These are phyloP conservation scores for Arctocebus calabarensis DNA, from an alignment of 2,797 vertebrate species.

Conservation along the genomic window DNA sequence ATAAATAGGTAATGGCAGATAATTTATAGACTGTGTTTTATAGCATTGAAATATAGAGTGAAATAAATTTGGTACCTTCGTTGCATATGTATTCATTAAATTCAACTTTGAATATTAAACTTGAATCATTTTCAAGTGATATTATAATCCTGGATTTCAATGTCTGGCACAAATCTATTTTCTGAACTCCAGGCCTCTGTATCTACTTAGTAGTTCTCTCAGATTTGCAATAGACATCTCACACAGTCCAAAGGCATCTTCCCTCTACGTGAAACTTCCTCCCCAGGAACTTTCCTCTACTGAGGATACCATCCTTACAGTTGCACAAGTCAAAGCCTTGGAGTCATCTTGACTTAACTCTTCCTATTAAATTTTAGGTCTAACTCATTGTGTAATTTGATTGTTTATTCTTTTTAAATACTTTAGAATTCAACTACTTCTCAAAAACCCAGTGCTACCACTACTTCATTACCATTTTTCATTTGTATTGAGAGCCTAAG, in stretches of 20 bases:
- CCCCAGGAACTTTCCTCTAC: background rate
- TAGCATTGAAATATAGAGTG: background rate
- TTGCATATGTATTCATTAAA: background rate
- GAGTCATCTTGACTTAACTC: background rate
- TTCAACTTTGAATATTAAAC: background rate
- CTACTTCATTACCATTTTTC: background rate
- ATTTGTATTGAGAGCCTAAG: background rate
- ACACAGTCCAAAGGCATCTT: background rate
- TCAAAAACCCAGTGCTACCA: background rate
- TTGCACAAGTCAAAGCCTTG: background rate
- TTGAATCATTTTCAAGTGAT: background rate
- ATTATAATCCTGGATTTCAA: background rate
- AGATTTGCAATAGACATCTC: background rate
- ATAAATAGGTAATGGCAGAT: background rate
- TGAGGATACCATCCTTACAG: accelerated
- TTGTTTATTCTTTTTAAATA: background rate
- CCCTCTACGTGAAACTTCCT: background rate
- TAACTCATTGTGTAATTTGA: background rate
- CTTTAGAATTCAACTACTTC: background rate
- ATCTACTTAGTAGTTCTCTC: background rate
- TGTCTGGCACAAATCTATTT: background rate
- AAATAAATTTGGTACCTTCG: conserved; percentile 38
- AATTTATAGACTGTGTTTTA: background rate
- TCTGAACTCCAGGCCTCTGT: background rate
- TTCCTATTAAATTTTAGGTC: background rate